Conservation (phyloP, 2,888 invertebrate species). For the Candidula unifasciata region DNA sequence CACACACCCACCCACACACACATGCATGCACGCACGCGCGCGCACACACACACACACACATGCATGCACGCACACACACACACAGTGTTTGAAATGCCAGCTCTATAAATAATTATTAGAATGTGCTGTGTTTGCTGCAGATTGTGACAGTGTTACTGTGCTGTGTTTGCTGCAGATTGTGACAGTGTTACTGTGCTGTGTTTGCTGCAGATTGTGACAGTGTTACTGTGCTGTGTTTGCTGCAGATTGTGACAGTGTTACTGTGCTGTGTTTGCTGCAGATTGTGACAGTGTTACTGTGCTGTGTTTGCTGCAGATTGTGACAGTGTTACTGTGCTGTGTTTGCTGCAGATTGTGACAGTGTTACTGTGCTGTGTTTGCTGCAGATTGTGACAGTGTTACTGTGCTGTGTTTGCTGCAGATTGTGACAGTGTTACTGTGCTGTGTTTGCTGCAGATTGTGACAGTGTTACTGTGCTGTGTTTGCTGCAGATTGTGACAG, state of each 20-base stretch:
- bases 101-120: no score
- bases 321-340: conserved; percentile 85
- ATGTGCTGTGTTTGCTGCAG: conserved; percentile 56
- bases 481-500: conserved; percentile 80
- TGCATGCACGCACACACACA: no score
- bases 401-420: conserved; percentile 79
- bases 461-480: conserved; percentile 85
- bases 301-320: conserved; percentile 78
- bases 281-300: conserved; percentile 84
- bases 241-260: conserved; percentile 82
- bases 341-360: conserved; percentile 80
- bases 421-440: conserved; percentile 84
- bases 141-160: conserved; percentile 84
- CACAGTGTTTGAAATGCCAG: no score
- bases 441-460: conserved; percentile 78
- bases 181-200: conserved; percentile 85
- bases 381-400: conserved; percentile 82
- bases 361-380: conserved; percentile 82
- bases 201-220: conserved; percentile 80
- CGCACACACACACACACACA: no score
- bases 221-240: conserved; percentile 82
- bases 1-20: no score
- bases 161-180: conserved; percentile 78
- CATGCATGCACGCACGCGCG: no score
- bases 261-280: conserved; percentile 79